phyloP scores from a whole-genome alignment of 2,888 invertebrate genomes.

The Rotaria magnacalcarata region DNA sequence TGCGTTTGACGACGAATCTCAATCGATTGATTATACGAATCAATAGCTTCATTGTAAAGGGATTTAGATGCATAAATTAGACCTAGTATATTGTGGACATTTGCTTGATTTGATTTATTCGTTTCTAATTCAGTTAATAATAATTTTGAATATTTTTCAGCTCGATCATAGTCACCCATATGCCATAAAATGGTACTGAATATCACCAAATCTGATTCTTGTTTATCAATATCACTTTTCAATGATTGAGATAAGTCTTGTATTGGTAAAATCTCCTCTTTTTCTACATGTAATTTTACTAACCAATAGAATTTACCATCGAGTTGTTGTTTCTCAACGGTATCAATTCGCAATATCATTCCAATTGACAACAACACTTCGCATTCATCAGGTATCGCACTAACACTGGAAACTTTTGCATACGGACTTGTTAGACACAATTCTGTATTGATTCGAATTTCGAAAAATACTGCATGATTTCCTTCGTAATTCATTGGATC shows the following conservation, averaged over 20 bases:
- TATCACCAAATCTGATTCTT: neutral
- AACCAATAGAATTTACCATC: neutral
- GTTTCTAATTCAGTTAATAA: neutral
- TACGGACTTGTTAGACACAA: neutral
- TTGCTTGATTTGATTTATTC: neutral
- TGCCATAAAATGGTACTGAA: neutral
- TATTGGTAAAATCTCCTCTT: neutral
- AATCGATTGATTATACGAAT: neutral
- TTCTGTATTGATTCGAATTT: neutral
- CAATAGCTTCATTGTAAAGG: neutral
- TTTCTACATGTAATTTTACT: neutral
- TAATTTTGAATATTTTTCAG: neutral
- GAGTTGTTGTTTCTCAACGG: neutral
- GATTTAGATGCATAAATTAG: neutral
- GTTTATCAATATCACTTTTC: neutral
- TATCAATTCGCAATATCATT: neutral
- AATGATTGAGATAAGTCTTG: neutral
- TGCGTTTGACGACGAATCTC: neutral
- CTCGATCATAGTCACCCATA: conserved; percentile 1
- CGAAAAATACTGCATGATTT: neutral
- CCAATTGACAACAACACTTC: neutral
- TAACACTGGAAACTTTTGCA: neutral
- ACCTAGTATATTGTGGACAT: neutral
- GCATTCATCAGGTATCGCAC: neutral
- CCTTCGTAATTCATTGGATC: neutral